Conservation (phyloP, 2,797 vertebrate species). For the Ibycter americanus region DNA sequence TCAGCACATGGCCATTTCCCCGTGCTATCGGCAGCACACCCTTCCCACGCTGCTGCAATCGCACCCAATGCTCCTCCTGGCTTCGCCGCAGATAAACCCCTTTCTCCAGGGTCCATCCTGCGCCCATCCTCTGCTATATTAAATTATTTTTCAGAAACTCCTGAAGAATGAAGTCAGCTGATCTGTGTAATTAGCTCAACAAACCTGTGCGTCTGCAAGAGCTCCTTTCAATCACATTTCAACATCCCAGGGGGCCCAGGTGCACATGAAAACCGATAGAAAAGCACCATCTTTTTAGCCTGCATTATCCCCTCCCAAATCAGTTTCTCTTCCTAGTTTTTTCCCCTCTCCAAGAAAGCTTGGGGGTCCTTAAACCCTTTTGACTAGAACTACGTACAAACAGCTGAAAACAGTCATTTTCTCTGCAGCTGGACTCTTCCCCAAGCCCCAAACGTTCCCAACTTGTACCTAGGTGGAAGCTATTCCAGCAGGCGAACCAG, state of each 20-base stretch:
- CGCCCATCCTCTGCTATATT: rapidly evolving
- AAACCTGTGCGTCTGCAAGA: neutral
- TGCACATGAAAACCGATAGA: neutral
- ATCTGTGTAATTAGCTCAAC: neutral
- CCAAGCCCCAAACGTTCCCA: neutral
- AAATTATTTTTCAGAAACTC: neutral
- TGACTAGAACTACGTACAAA: neutral
- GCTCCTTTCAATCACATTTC: neutral
- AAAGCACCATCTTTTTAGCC: neutral
- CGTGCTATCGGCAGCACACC: neutral
- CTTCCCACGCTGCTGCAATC: neutral
- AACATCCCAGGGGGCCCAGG: neutral
- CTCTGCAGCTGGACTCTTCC: neutral
- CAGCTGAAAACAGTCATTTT: neutral
- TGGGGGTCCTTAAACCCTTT: neutral
- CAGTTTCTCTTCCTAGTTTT: neutral
- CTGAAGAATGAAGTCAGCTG: neutral
- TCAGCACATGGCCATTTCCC: neutral
- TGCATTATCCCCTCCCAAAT: neutral
- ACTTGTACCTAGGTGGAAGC: neutral
- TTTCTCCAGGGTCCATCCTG: neutral
- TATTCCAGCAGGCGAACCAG: neutral
- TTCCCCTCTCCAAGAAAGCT: neutral
- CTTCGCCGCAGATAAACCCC: neutral
- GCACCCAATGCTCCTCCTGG: neutral